These are phyloP conservation scores for Crenichthys baileyi DNA, from an alignment of 2,797 vertebrate genomes.

Conservation along the genomic window DNA sequence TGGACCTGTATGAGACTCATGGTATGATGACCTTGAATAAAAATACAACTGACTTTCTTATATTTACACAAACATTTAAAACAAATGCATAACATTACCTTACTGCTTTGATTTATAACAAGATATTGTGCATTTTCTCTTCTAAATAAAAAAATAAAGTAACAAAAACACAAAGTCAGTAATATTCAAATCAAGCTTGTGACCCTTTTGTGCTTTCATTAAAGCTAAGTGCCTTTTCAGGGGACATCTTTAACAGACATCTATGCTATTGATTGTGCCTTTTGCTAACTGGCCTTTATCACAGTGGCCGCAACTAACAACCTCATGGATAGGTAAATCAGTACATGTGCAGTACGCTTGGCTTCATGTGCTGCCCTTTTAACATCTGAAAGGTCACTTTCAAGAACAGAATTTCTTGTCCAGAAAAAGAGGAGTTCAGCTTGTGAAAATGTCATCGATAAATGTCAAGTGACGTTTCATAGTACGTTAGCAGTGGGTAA, in stretches of 20 bases:
- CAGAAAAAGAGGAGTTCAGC: conserved; percentile 29
- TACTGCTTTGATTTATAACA: no score
- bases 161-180: background rate
- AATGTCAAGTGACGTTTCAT: conserved; percentile 67
- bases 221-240: conserved; percentile 67
- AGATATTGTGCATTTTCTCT: background rate
- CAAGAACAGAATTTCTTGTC: conserved; percentile 54
- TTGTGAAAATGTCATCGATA: conserved; percentile 65
- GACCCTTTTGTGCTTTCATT: conserved; percentile 44
- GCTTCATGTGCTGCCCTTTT: conserved; percentile 35
- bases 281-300: conserved; percentile 57
- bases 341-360: conserved; percentile 7
- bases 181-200: background rate
- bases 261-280: conserved; percentile 68
- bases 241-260: conserved; percentile 59
- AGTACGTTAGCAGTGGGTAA: conserved; percentile 34
- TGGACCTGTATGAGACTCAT: background rate
- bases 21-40: background rate
- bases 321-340: conserved; percentile 13
- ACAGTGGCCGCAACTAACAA: conserved; percentile 35
- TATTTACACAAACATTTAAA: background rate
- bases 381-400: conserved; percentile 59
- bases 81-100: no score
- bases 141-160: background rate
- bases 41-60: background rate